phyloP scores from a whole-genome alignment of 1,140 invertebrate species.

The Calephelis virginiensis region DNA sequence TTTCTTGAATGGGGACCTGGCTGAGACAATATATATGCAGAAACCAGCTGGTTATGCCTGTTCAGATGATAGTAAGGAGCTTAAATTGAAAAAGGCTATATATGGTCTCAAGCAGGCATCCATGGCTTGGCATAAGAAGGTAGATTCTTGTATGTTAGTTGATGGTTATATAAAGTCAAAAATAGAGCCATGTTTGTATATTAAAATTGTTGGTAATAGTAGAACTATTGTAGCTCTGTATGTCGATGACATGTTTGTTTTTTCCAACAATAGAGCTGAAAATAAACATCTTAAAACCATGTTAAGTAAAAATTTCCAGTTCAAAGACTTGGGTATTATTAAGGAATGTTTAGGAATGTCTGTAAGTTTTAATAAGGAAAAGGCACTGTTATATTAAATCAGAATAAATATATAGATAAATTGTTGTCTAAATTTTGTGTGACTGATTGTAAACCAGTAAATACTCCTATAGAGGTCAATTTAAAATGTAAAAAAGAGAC shows the following conservation, averaged over 20 bases:
- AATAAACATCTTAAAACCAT: slow-evolving; percentile 18
- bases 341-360: slow-evolving; percentile 21
- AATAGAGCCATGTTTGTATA: slow-evolving; percentile 41
- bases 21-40: slow-evolving; percentile 31
- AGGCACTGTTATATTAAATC: slow-evolving; percentile 26
- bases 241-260: slow-evolving; percentile 30
- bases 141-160: slow-evolving; percentile 30
- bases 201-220: slow-evolving; percentile 38
- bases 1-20: slow-evolving; percentile 64
- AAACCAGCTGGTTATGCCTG: slow-evolving; percentile 34
- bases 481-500: neutral
- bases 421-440: slow-evolving; percentile 15
- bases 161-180: slow-evolving; percentile 44
- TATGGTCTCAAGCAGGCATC: slow-evolving; percentile 64
- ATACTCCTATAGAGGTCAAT: neutral
- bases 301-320: slow-evolving; percentile 8
- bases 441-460: slow-evolving; percentile 5
- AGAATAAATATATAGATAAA: slow-evolving; percentile 16
- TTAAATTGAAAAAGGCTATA: slow-evolving; percentile 50
- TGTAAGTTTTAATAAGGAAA: slow-evolving; percentile 31
- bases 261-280: slow-evolving; percentile 32
- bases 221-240: slow-evolving; percentile 36
- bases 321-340: slow-evolving; percentile 14
- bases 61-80: slow-evolving; percentile 19
- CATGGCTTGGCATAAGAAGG: slow-evolving; percentile 49